Evolutionary conservation across 2,797 vertebrate species (phyloP).

Genomic region (Moxostoma hubbsi): DNA sequence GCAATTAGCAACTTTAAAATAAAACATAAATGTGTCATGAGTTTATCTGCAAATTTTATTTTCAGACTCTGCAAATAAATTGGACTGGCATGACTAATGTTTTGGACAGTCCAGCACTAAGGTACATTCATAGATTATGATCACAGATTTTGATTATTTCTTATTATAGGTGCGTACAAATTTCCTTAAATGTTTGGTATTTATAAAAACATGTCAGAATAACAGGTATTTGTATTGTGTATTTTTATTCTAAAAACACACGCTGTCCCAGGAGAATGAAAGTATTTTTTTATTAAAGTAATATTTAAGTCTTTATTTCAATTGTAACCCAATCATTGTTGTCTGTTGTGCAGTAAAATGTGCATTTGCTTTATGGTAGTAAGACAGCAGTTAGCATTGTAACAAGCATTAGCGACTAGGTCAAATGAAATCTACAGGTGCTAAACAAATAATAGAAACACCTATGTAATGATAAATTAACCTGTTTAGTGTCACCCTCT

Average conservation of each 20-base stretch:
- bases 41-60: conserved; percentile 8
- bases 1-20: background rate
- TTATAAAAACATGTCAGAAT: background rate
- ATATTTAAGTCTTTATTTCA: background rate
- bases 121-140: conserved; percentile 70
- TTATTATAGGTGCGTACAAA: background rate
- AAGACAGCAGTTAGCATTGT: background rate
- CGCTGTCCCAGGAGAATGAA: background rate
- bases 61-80: conserved; percentile 84
- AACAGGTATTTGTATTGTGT: no score
- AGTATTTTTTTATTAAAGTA: background rate
- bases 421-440: background rate
- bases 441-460: conserved; percentile 3
- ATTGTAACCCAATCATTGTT: background rate
- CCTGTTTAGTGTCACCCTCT: background rate
- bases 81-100: conserved; percentile 95
- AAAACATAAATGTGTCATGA: background rate
- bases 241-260: background rate
- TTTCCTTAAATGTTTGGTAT: background rate
- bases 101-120: conserved; percentile 88
- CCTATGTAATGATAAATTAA: background rate
- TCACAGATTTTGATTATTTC: no score
- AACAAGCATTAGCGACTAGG: background rate
- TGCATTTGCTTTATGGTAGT: background rate
- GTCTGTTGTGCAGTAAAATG: background rate